A percentile compares a stretch with the other conserved stretches of the same genome.
Evolutionary conservation across 2,797 vertebrate species (phyloP).

Genomic region (Sebastes minor): DNA sequence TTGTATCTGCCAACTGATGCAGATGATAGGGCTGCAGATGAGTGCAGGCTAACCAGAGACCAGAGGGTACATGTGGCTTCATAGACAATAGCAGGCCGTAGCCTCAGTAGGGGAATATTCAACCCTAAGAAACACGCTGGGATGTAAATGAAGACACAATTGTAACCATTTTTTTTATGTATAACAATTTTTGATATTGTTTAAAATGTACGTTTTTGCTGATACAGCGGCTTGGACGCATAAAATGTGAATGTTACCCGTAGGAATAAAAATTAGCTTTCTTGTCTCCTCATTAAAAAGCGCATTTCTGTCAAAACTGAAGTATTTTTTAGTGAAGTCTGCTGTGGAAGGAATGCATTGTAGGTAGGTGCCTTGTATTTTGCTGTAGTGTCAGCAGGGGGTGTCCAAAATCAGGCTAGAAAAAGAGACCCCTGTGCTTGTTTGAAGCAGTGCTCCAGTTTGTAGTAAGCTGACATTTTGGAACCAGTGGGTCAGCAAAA

Average conservation of each 20-base stretch:
- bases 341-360: not conserved
- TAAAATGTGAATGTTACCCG: not conserved
- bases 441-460: constrained; percentile 71
- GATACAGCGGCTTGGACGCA: rapidly evolving
- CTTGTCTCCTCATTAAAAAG: not conserved
- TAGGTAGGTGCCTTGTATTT: constrained; percentile 36
- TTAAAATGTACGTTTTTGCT: not conserved
- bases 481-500: constrained; percentile 80
- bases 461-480: constrained; percentile 79
- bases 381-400: constrained; percentile 71
- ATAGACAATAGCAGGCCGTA: constrained; percentile 52
- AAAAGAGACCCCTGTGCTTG: constrained; percentile 21
- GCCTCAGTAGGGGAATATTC: constrained; percentile 33
- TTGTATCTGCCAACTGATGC: constrained; percentile 82
- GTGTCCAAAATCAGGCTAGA: constrained; percentile 69
- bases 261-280: not conserved
- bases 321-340: not conserved
- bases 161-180: not conserved
- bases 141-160: constrained; percentile 27
- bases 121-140: constrained; percentile 25
- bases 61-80: constrained; percentile 55
- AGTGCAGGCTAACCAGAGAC: constrained; percentile 63
- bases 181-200: not conserved
- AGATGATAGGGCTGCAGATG: constrained; percentile 78
- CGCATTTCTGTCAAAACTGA: not conserved